These are phyloP conservation scores for Trichonephila clavata DNA, from an alignment of 1,140 invertebrate species.

Conservation along the genomic window DNA sequence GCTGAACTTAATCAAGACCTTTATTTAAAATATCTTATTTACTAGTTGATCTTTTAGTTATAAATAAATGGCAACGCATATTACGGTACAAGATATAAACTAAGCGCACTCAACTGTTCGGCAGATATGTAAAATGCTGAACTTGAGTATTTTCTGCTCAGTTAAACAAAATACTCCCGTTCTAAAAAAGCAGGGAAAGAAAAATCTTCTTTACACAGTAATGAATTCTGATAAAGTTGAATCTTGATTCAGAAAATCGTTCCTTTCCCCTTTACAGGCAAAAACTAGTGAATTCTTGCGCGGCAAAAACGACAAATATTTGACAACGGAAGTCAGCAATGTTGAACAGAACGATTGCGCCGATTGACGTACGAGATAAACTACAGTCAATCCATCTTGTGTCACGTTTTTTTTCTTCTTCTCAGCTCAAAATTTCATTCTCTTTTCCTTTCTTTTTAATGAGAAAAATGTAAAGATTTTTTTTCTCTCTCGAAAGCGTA, in stretches of 20 bases:
- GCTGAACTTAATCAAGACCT: no score
- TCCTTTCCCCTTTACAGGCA: not conserved
- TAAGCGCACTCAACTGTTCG: no score
- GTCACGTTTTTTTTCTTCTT: slow-evolving; percentile 23
- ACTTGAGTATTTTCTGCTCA: no score
- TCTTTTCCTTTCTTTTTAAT: slow-evolving; percentile 28
- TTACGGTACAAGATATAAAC: no score
- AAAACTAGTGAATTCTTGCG: not conserved
- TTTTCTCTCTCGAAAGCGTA: not conserved
- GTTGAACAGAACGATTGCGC: slow-evolving; percentile 40
- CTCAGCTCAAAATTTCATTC: slow-evolving; percentile 6
- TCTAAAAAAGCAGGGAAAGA: not conserved
- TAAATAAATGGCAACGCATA: no score
- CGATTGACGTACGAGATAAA: slow-evolving; percentile 74
- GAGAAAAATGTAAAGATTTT: slow-evolving; percentile 3
- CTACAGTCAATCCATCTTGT: slow-evolving; percentile 67
- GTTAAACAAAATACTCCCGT: no score
- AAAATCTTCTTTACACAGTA: not conserved
- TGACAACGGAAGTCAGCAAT: slow-evolving; percentile 62
- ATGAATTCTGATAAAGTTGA: not conserved
- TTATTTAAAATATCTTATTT: no score
- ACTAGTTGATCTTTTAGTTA: no score
- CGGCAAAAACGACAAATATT: slow-evolving; percentile 68
- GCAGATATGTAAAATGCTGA: no score
- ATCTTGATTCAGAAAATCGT: not conserved